Percentiles rank a stretch among this genome's conserved stretches.
Evolutionary conservation across 2,797 vertebrate species (phyloP).

Genomic region (Craterocephalus amniculus): DNA sequence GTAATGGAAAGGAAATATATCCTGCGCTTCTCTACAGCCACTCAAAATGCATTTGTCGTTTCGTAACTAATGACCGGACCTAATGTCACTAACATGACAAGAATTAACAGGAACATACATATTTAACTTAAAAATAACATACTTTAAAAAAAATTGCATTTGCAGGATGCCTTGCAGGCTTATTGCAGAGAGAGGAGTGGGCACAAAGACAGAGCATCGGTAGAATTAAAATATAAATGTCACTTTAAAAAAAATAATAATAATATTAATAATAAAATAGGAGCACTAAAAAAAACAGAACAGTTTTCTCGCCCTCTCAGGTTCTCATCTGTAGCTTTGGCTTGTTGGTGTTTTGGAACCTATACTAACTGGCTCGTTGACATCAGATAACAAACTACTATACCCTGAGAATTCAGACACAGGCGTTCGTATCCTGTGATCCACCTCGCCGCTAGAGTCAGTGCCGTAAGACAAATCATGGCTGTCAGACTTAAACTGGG

Average conservation of each 20-base stretch:
- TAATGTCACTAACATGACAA: constrained; percentile 82
- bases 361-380: constrained; percentile 94
- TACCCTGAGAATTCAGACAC: constrained; percentile 99
- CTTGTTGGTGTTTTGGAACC: constrained; percentile 98
- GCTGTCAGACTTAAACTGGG: constrained; percentile 95
- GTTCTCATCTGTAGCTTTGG: constrained; percentile 99
- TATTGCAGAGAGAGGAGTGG: constrained; percentile 65
- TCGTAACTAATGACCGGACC: constrained; percentile 85
- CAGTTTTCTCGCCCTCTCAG: constrained; percentile 72
- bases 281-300: constrained; percentile 69
- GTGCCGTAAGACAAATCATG: constrained; percentile 90
- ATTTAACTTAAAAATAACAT: constrained; percentile 61
- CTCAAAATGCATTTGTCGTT: constrained; percentile 68
- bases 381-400: constrained; percentile 98
- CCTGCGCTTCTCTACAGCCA: constrained; percentile 71
- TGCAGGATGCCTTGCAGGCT: constrained; percentile 70
- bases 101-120: constrained; percentile 74
- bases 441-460: constrained; percentile 91
- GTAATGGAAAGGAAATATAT: constrained; percentile 76
- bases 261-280: constrained; percentile 82
- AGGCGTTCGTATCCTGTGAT: constrained; percentile 94
- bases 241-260: constrained; percentile 84
- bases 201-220: constrained; percentile 73
- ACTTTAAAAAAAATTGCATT: constrained; percentile 71
- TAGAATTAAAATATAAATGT: constrained; percentile 80